Conservation (phyloP, 1,140 invertebrate genomes). For the Grapholita molesta region DNA sequence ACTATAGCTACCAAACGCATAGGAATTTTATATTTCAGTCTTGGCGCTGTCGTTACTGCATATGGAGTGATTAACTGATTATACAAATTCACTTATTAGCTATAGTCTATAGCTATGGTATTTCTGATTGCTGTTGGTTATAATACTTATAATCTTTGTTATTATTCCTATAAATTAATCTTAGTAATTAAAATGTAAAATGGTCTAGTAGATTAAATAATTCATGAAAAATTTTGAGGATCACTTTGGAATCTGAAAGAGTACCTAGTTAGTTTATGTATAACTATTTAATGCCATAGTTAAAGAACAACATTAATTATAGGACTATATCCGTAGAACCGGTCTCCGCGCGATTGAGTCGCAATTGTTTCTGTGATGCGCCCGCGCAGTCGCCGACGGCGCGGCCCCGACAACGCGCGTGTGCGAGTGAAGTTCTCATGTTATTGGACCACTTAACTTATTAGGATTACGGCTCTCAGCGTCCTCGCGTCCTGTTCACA, state of each 20-base stretch:
- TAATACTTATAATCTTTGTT: no score
- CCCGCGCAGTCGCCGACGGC: slow-evolving; percentile 33
- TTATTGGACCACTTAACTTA: slow-evolving; percentile 63
- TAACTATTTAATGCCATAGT: neutral
- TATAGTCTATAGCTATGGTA: no score
- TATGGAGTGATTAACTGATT: no score
- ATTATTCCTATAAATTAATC: no score
- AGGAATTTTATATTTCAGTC: no score
- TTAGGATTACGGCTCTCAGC: slow-evolving; percentile 34
- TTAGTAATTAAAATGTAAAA: no score
- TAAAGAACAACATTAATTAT: neutral
- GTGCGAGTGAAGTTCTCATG: slow-evolving; percentile 41
- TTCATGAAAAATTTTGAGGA: no score
- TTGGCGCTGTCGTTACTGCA: no score
- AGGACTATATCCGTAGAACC: neutral
- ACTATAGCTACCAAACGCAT: no score
- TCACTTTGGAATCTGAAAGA: neutral
- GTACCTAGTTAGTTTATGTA: neutral
- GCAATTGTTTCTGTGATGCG: neutral
- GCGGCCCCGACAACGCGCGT: slow-evolving; percentile 26
- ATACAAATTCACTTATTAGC: no score
- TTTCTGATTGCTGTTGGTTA: no score
- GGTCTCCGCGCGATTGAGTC: neutral
- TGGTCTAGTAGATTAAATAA: no score
- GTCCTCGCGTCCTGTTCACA: slow-evolving; percentile 44